Evolutionary conservation across 30 jellyfish, hydroid and myxozoan species (phyloP), one percentile per base, ranked within the genome.

Genomic region (Catostylus mosaicus): DNA sequence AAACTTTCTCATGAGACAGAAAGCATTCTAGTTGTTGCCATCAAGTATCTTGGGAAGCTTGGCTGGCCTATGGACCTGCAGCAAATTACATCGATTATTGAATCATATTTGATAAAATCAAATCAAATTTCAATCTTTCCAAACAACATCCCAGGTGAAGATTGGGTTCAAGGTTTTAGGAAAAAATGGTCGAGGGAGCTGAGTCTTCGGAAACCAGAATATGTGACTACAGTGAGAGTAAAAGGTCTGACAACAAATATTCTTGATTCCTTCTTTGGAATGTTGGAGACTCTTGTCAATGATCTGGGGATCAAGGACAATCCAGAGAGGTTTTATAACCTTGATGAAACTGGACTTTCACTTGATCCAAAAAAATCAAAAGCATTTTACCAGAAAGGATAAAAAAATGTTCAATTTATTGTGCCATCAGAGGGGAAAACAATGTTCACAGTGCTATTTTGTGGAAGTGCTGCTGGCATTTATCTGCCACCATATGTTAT

Each of bases 391-490:
- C 88, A 76, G 35, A 76, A 60, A 60, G 79, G 79, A 34, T 76
- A 48, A 52, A 76, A 76, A 30, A 76, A 77, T 60, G 89, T 40
- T 4, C 77, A 40, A 33, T 47, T 33, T 56, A 81, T 56, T 30
- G 68, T 31, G 1, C 67, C 80, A 9, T 54, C 70, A 11, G 63
- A 35, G 19, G 95, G 90, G 23, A 73, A 84, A 34, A 48, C 82
- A 33, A 73, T 84, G 90, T 84, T 26, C 78, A 84, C 95, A 7
- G 95, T 72, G 23, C 94, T 86, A 19, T 76, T 78, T 78, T 77
- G 94, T 78, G 89, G 87, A 12, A 32, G 34, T 60, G 95, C 89
- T 24, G 92, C 78, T 0, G 96, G 96, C 3, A 47, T 24, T 3
- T 86, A 48, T 37, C 78, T 63, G 45, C 78, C 95, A 31, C 88